Evolutionary conservation across 2,797 vertebrate genomes (phyloP), one percentile per base, ranked within the genome.

Genomic region (Spheniscus humboldti): DNA sequence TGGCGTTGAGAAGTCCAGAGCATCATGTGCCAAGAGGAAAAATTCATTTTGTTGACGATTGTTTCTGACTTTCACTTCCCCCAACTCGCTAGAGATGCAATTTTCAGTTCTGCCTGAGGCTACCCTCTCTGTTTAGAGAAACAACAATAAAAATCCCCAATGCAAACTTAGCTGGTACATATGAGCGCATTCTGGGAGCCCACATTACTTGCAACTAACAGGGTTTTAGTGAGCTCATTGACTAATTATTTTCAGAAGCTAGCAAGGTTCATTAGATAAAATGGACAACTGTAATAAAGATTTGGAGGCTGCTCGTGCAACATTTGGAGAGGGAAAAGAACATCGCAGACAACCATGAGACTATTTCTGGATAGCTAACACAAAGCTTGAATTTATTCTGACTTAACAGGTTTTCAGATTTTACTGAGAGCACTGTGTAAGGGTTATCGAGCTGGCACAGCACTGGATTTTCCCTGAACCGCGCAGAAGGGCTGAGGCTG

Each of bases 91-190:
- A 4, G 78, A 80, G 79, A 64, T 7, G 72, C 52, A 23, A 33
- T 86, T 90, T 76, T 45, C 79, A 50, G 76, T 20, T 2, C 68
- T 77, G 95, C 96, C 94, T 20, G 47, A 90, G 94, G 95, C 90
- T 5, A 7, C 66, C 43, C 56, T 83, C 86, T 50, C 88, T 77
- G 72, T 28, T 86, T 63, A 88, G 43, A 92, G 92, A 43, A 55
- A 80, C 86, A 90, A 73, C 72, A 75, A 90, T 64, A 73, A 91
- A 78, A 60, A 39, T 24, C 50, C 88, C 75, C 62, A 0, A 11
- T 10, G 55, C 87, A 76, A 31, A 64, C 71, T 52, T 48, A 50
- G 37, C 27, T 3, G 53, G 2, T 30, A 6, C 11, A 35, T 13
- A 31, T 0, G 18, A 88, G 75, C 82, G 13, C 6, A 30, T 39